Conservation (phyloP, 2,113 vertebrate genomes). For the Erythrocercus mccallii region DNA sequence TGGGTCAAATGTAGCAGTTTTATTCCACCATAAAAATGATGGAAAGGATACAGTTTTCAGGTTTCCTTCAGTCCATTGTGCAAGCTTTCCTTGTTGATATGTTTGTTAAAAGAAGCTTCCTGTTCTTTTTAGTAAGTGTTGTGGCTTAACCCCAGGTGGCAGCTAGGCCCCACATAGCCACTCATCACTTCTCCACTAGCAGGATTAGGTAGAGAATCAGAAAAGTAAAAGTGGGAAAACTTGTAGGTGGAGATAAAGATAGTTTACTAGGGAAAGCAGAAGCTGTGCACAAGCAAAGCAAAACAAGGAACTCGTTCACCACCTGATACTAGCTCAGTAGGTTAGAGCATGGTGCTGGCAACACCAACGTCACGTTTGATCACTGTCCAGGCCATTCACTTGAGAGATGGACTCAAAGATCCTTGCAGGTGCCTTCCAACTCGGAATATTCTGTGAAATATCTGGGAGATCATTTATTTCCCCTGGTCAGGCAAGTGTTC, state of each 20-base stretch:
- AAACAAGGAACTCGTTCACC: neutral
- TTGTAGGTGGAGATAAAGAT: neutral
- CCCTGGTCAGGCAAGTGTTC: neutral
- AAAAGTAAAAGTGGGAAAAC: neutral
- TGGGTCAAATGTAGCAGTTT: neutral
- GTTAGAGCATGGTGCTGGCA: neutral
- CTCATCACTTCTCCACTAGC: neutral
- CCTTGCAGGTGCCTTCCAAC: neutral
- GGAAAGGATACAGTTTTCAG: neutral
- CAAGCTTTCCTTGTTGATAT: neutral
- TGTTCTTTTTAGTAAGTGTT: neutral
- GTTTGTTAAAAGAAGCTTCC: neutral
- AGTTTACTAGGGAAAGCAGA: neutral
- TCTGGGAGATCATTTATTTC: neutral
- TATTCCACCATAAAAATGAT: neutral
- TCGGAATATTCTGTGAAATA: neutral
- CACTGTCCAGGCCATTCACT: neutral
- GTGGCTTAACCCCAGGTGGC: neutral
- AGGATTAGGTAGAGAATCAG: neutral
- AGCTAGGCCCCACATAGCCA: neutral
- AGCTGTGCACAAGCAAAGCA: neutral
- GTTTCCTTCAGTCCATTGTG: neutral
- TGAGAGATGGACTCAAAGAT: neutral
- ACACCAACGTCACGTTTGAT: rapidly evolving
- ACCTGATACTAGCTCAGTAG: neutral